Evolutionary conservation across 64 coral and sea anemone genomes (phyloP), one percentile per base, ranked within the genome.

Genomic region (Montipora capricornis): DNA sequence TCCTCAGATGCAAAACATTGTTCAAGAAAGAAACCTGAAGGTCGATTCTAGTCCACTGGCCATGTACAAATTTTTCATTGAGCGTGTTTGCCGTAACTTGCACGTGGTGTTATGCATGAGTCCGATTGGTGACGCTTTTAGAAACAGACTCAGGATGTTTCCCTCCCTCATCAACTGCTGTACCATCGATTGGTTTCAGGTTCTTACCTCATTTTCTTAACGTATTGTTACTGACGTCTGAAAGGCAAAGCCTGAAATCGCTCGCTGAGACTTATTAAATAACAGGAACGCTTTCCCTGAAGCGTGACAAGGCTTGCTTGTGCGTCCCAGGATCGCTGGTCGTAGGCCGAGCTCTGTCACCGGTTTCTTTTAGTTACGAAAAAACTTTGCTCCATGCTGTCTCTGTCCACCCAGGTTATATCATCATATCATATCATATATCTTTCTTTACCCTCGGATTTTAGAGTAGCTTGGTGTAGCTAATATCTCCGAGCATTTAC

Each of bases 151-250:
- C 13, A 89, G 97, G 16, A 99, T 94, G 92, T 99, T 99, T 62
- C 97, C 97, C 0, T 99, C 97, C 3, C 84, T 99, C 19, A 99
- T 99, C 55, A 99, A 99, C 76, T 99, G 97, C 64, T 99, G 97
- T 46, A 99, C 97, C 1, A 99, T 99, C 76, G 97, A 99, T 64
- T 99, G 97, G 97, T 99, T 99, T 70, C 97, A 99, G 94, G 97
- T 94, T 48, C 68, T 16, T 5, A 17, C 58, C 52, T 5, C 12
- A 15, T 14, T 64, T 15, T 12, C 1, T 17, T 14, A 7, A 15
- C 9, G 61, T 64, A 55, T 55, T 5, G 5, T 55, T 55, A 55
- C 5, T 7, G 10, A 10, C 52, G 10, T 53, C 20, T 24, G 12
- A 8, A 83, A 52, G 37, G 17, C 17, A 12, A 44, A 68, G 13